phyloP scores from a whole-genome alignment of 2,888 invertebrate genomes.

The Adelognathus sp. region DNA sequence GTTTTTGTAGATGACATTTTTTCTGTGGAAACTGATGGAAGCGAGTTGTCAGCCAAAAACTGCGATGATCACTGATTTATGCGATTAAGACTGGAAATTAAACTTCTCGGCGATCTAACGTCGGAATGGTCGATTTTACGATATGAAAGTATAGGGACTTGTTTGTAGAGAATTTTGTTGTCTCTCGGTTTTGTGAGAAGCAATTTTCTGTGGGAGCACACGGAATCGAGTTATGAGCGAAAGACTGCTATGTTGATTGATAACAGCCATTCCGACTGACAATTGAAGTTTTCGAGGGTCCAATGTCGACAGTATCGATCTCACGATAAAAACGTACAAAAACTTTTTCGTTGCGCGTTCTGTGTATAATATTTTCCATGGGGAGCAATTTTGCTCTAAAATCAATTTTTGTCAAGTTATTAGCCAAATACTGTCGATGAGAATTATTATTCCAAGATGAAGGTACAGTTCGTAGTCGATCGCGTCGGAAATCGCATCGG shows the following conservation, averaged over 20 bases:
- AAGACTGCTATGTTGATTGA: background rate
- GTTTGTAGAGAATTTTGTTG: background rate
- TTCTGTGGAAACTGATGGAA: background rate
- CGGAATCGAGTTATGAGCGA: background rate
- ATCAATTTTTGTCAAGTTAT: background rate
- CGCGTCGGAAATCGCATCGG: conserved; percentile 1
- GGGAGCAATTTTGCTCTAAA: background rate
- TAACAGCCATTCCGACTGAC: background rate
- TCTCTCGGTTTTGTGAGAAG: background rate
- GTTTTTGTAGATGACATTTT: too few species aligned
- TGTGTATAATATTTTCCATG: background rate
- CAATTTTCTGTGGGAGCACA: background rate
- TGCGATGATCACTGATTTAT: background rate
- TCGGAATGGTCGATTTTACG: background rate
- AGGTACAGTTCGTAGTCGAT: background rate
- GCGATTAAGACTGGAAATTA: background rate
- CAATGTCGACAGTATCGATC: background rate
- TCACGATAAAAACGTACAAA: background rate
- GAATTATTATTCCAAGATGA: background rate
- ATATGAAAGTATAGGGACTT: background rate
- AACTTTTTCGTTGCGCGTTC: background rate
- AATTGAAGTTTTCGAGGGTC: background rate
- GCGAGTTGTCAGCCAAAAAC: background rate
- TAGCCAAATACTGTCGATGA: background rate
- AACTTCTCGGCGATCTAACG: background rate